Evolutionary conservation across 2,113 vertebrate species (phyloP).

Genomic region (Tamias sibiricus): DNA sequence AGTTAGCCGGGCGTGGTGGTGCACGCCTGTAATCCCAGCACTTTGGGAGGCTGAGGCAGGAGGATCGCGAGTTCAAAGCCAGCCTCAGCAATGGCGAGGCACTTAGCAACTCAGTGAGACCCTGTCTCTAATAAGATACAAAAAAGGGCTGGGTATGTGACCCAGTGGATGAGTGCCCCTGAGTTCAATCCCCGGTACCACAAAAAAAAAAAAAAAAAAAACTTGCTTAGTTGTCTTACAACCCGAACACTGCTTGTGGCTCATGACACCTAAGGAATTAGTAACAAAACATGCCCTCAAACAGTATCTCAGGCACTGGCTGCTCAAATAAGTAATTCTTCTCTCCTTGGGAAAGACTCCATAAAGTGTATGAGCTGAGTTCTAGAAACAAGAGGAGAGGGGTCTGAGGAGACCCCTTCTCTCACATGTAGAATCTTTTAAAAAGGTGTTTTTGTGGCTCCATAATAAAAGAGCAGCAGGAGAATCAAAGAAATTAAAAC

Average conservation of each 20-base stretch:
- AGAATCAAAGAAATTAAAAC: slow-evolving; percentile 72
- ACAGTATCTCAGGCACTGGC: neutral
- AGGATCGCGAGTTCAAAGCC: no score
- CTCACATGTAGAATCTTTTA: neutral
- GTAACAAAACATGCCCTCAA: neutral
- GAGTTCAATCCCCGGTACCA: no score
- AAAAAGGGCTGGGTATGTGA: no score
- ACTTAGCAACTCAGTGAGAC: no score
- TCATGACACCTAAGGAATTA: neutral
- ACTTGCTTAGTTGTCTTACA: neutral
- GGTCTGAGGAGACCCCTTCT: neutral
- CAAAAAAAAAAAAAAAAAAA: no score
- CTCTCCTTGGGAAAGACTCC: neutral
- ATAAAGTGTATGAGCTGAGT: neutral
- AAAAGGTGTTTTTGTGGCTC: slow-evolving; percentile 17
- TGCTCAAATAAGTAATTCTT: neutral
- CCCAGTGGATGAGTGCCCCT: no score
- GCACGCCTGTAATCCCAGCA: no score
- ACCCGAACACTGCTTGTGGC: neutral
- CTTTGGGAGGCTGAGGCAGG: no score
- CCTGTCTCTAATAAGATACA: no score
- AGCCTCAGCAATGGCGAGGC: no score
- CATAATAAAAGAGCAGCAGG: slow-evolving; percentile 3
- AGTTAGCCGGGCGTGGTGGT: no score
- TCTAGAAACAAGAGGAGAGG: neutral